These are phyloP conservation scores for Macaca fascicularis DNA, from an alignment of 2,113 vertebrate genomes.

Conservation along the genomic window T2T-MFA8v1.1 NC_088376.1:89999001-89999500, in stretches of 20 bases:
- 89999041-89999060: not conserved
- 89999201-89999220: not conserved
- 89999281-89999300: not conserved
- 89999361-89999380: not conserved
- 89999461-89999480: not conserved
- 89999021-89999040: not conserved
- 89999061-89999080: not conserved
- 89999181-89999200: not conserved
- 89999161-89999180: not conserved
- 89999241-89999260: not conserved
- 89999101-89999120: not conserved
- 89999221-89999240: not conserved
- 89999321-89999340: not conserved
- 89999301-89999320: not conserved
- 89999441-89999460: constrained; percentile 1
- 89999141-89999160: not conserved
- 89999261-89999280: not conserved
- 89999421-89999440: not conserved
- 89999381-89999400: not conserved
- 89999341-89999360: not conserved
- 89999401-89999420: not conserved
- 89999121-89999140: not conserved
- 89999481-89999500: constrained; percentile 5
- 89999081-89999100: not conserved
- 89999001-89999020: not conserved